Base-by-base conservation (phyloP, 2,888 invertebrate species). In the Caenorhabditis uteleia region DNA sequence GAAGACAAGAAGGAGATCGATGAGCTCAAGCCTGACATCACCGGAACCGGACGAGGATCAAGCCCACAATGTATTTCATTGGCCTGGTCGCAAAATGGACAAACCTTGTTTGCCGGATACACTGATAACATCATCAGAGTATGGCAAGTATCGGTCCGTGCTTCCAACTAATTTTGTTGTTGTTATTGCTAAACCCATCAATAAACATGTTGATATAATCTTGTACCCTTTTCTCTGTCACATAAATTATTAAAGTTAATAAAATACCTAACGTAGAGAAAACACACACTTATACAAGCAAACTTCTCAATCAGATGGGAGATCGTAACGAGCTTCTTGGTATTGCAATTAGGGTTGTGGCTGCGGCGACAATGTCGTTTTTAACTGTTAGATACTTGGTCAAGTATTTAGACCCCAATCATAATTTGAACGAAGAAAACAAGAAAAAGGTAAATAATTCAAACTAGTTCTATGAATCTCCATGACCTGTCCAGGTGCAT, bases 1-100 rank as follows among this genome's bases (percentile, higher is more conserved):
- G 97, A 98, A 87, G 94, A 93, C 87, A 98, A 98, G 88, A 93
- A 94, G 85, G 93, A 95, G 89, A 95, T 98, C 75, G 97, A 98
- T 85, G 97, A 98, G 86, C 89, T 98, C 74, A 90, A 91, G 83
- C 93, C 95, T n/a, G 97, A 97, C 84, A 91, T 95, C 77, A 90
- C 93, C 16, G 53, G 43, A 45, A 49, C n/a, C 43, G 49, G 53
- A 57, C 48, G 45, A 45, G 49, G 50, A 55, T 46, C 54, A 31
- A 45, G 92, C 75, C 95, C 97, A 42, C 92, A 93, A 85, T 98
- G 98, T 86, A 88, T 94, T 76, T 97, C 82, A 39, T 70, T 74
- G 45, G 95, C 97, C 21, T 99, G 98, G 98, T 97, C 97, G 60
- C 92, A 94, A 46, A 97, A 99, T 85, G 98, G 98, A 71, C 95